A percentile compares a stretch with the other conserved stretches of the same genome.
Conservation (phyloP, 2,113 vertebrate species). For the Pipra filicauda region DNA sequence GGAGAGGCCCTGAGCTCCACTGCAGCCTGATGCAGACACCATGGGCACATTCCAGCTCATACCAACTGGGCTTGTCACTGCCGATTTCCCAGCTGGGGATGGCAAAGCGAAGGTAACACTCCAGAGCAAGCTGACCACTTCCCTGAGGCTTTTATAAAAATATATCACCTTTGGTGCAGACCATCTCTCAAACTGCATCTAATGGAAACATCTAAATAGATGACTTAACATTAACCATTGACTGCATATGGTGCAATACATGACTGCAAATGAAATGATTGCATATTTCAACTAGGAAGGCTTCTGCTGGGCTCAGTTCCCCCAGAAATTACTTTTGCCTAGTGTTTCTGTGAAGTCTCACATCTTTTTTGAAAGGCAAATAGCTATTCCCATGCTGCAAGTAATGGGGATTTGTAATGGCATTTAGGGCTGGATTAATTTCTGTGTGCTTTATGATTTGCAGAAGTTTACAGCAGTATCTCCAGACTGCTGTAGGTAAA, state of each 20-base stretch:
- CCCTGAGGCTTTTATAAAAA: background rate
- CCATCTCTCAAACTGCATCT: background rate
- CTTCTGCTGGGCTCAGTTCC: background rate
- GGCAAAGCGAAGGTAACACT: background rate
- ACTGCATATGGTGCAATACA: accelerated
- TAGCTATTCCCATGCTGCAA: background rate
- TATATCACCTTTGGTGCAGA: background rate
- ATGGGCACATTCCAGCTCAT: background rate
- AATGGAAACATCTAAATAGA: background rate
- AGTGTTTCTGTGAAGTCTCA: background rate
- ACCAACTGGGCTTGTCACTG: background rate
- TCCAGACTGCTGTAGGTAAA: background rate
- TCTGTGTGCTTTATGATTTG: background rate
- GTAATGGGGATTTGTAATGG: background rate
- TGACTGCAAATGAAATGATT: background rate
- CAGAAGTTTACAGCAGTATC: background rate
- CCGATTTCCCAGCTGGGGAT: accelerated
- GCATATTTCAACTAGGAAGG: background rate
- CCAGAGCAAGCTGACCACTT: background rate
- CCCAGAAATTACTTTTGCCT: background rate
- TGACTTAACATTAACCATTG: background rate
- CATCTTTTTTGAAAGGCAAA: background rate
- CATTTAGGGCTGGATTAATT: background rate
- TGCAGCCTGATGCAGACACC: background rate
- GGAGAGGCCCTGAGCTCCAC: background rate